Base-by-base conservation (phyloP, 30 jellyfish, hydroid and myxozoan genomes). In the Hydractinia symbiolongicarpus region DNA sequence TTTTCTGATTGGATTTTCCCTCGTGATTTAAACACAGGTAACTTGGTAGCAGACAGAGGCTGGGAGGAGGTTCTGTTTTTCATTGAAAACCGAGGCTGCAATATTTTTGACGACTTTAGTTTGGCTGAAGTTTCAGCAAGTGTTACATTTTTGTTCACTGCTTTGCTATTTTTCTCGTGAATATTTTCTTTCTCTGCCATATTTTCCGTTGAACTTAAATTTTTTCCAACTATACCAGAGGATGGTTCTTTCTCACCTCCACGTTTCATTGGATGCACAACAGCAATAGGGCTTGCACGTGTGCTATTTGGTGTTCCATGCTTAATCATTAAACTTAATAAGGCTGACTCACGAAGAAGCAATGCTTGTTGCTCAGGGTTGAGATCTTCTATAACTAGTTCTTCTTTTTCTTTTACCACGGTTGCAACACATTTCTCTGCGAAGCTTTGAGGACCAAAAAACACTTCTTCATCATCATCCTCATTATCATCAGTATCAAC, bases 361-460 rank as follows among this genome's bases (percentile, higher is more conserved):
- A 79, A 50, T 9, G 87, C 87, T 79, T 79, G 87, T 52, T 79
- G 85, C 66, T 79, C 87, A 79, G 87, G 70, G 69, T 66, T 79
- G 50, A 79, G 86, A 19, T 78, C 88, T 64, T 79, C 49, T 17
- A 88, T 90, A 55, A 66, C 64, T 67, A 77, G 19, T 49, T 90
- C 86, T 11, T 20, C 85, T 5, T 81, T 81, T 58, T 88, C 90
- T 70, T 83, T 82, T 21, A 79, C 96, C 19, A 79, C 96, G 4
- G 77, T 89, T 53, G 95, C 94, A 9, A 90, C 96, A 72, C 95
- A 82, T 74, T 88, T 69, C 71, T 94, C 99, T 60, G 72, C 30
- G 54, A 81, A 90, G 8, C 96, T 87, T 56, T 82, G 90, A 1
- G 99, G 99, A 5, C 99, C 99, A 82, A 94, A 88, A 68, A 94